Conservation (phyloP, 1,140 invertebrate genomes). For the Propsilocerus akamusi region DNA sequence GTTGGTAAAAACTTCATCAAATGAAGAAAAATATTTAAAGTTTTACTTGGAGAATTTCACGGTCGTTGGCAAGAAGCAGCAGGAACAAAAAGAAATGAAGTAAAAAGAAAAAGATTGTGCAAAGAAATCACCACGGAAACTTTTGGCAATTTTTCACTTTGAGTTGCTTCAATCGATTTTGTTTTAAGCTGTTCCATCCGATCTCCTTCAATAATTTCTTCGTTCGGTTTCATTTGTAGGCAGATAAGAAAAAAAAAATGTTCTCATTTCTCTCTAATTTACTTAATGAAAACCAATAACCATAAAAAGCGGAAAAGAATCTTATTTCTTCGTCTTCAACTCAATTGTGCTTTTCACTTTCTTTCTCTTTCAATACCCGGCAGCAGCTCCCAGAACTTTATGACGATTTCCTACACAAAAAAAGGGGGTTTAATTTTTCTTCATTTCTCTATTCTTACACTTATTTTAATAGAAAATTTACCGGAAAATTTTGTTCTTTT, state of each 20-base stretch:
- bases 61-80: background rate
- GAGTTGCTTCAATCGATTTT: too few relatives aligned
- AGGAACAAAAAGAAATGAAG: background rate
- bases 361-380: background rate
- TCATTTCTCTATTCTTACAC: too few relatives aligned
- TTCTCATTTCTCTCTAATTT: conserved; percentile 3
- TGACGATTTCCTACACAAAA: background rate
- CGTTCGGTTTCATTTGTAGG: background rate
- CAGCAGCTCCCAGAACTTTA: background rate
- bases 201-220: background rate
- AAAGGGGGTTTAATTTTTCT: background rate
- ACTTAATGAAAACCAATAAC: conserved; percentile 4
- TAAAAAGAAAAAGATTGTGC: background rate
- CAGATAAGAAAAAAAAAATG: background rate
- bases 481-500: background rate
- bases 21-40: too few relatives aligned
- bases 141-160: too few relatives aligned
- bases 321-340: background rate
- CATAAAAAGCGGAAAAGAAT: background rate
- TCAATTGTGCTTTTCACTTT: background rate
- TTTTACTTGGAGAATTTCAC: too few relatives aligned
- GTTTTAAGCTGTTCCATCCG: background rate
- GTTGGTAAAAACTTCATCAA: too few relatives aligned
- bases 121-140: too few relatives aligned
- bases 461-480: background rate